A percentile compares a stretch with the other conserved stretches of the same genome.
phyloP scores from a whole-genome alignment of 2,113 vertebrate genomes.

The Hyla sarda region DNA sequence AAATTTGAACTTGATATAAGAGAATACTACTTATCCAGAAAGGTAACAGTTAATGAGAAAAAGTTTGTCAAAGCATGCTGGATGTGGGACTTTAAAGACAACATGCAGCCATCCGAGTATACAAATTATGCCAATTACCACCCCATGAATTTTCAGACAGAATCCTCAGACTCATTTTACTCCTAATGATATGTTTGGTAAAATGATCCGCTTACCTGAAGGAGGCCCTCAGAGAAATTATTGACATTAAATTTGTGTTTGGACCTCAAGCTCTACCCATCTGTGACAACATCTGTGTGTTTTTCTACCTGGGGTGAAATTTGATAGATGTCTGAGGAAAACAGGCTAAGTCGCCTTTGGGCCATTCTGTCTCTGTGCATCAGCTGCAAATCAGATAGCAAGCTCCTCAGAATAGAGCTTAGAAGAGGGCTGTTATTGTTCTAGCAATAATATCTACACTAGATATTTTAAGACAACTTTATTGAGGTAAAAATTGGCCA shows the following conservation, averaged over 20 bases:
- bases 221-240: constrained; percentile 58
- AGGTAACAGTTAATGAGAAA: not conserved
- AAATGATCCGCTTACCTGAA: constrained; percentile 11
- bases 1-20: not conserved
- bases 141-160: constrained; percentile 39
- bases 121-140: constrained; percentile 57
- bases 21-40: not conserved
- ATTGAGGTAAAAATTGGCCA: not conserved
- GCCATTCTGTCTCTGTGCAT: constrained; percentile 21
- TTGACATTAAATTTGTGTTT: constrained; percentile 21
- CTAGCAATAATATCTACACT: not conserved
- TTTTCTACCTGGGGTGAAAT: constrained; percentile 45
- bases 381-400: constrained; percentile 30
- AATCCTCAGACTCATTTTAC: not conserved
- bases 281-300: constrained; percentile 25
- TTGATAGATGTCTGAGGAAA: constrained; percentile 35
- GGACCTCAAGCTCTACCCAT: constrained; percentile 6
- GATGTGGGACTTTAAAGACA: not conserved
- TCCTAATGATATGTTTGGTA: not conserved
- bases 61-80: not conserved
- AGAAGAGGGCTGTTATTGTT: not conserved
- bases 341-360: constrained; percentile 7
- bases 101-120: constrained; percentile 23
- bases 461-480: not conserved
- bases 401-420: not conserved